Evolutionary conservation across 2,888 invertebrate species (phyloP).

Genomic region (Geophilus truncorum): DNA sequence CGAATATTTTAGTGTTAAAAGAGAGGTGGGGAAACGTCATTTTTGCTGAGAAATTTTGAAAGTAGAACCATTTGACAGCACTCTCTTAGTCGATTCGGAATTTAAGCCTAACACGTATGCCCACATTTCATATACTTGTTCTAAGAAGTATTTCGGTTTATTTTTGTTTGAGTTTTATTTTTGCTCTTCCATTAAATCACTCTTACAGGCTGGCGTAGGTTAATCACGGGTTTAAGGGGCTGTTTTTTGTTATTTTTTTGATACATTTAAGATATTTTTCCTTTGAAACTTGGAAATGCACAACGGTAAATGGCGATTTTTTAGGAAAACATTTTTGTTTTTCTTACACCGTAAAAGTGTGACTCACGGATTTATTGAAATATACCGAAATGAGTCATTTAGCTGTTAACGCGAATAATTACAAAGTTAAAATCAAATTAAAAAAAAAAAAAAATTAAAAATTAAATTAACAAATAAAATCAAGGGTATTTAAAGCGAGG

Average conservation of each 20-base stretch:
- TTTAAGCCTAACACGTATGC: constrained; percentile 18
- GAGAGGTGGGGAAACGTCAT: neutral
- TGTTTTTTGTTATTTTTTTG: neutral
- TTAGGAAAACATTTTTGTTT: neutral
- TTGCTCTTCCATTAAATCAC: neutral
- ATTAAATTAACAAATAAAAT: neutral
- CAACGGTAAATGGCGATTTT: constrained; percentile 17
- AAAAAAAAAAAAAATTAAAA: neutral
- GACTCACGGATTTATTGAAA: neutral
- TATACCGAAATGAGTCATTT: neutral
- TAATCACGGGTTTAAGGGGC: neutral
- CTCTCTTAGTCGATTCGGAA: neutral
- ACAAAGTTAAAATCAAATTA: neutral
- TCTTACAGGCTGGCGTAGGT: neutral
- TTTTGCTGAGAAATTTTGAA: neutral
- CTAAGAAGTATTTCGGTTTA: neutral
- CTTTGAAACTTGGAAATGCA: neutral
- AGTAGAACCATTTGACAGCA: neutral
- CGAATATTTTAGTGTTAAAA: neutral
- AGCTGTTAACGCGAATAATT: too few relatives aligned
- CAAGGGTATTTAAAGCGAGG: neutral
- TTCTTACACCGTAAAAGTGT: neutral
- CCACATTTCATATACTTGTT: neutral
- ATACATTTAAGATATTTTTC: neutral
- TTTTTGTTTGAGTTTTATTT: neutral